Conservation (phyloP, 2,797 vertebrate genomes). For the Lagorchestes hirsutus region DNA sequence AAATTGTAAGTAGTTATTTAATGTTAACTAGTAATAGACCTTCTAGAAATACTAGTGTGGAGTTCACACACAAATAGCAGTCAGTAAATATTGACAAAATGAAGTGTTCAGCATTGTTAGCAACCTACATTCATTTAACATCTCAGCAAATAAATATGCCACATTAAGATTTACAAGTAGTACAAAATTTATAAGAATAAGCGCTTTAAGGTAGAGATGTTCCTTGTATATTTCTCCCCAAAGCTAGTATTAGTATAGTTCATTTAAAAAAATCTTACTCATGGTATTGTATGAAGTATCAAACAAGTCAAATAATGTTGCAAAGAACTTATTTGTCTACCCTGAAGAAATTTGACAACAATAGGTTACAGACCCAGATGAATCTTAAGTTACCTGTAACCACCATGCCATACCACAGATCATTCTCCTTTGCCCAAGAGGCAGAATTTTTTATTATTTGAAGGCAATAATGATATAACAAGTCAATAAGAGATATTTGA, state of each 20-base stretch:
- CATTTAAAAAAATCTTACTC: neutral
- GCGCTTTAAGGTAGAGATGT: slow-evolving; percentile 57
- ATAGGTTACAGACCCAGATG: slow-evolving; percentile 48
- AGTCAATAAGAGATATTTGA: slow-evolving; percentile 30
- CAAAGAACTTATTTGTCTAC: slow-evolving; percentile 25
- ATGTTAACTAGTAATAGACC: slow-evolving; percentile 27
- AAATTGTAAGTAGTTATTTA: slow-evolving; percentile 60
- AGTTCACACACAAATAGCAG: slow-evolving; percentile 66
- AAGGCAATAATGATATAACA: slow-evolving; percentile 31
- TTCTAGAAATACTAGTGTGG: slow-evolving; percentile 71
- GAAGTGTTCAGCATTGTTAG: slow-evolving; percentile 57
- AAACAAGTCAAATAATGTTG: slow-evolving; percentile 42
- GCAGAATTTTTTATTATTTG: slow-evolving; percentile 45
- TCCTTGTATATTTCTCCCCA: slow-evolving; percentile 58
- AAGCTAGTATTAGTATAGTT: slow-evolving; percentile 28
- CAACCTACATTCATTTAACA: neutral
- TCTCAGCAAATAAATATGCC: slow-evolving; percentile 64
- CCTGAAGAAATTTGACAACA: slow-evolving; percentile 48
- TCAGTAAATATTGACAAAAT: slow-evolving; percentile 66
- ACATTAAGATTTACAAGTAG: neutral
- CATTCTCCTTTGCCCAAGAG: slow-evolving; percentile 57
- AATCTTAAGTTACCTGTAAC: slow-evolving; percentile 60
- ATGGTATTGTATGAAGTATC: slow-evolving; percentile 11
- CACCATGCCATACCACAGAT: neutral
- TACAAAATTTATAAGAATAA: neutral